A percentile compares a stretch with the other conserved stretches of the same genome.
Conservation (phyloP, 2,113 vertebrate species). For the Trematocara unimaculatum region DNA sequence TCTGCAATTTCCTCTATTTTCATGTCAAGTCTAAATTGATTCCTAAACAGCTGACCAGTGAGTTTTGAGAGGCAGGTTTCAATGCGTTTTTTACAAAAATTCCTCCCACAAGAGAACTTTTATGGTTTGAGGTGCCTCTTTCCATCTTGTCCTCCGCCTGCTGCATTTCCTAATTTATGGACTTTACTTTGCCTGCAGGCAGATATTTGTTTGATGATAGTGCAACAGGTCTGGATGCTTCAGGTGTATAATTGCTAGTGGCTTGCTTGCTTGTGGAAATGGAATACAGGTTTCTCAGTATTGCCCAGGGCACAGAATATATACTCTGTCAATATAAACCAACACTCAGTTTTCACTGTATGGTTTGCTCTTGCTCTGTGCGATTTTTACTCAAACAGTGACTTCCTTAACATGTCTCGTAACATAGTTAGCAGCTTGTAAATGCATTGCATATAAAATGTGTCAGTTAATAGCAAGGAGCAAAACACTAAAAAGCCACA, state of each 20-base stretch:
- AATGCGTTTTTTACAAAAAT: background rate
- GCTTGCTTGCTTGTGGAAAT: conserved; percentile 70
- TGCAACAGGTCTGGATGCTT: conserved; percentile 72
- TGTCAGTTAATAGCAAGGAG: background rate
- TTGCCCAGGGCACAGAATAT: conserved; percentile 48
- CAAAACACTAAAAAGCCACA: conserved; percentile 29
- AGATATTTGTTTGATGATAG: conserved; percentile 80
- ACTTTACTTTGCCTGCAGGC: conserved; percentile 58
- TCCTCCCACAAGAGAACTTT: background rate
- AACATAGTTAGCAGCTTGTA: conserved; percentile 45
- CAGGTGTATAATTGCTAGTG: conserved; percentile 78
- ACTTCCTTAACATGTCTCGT: conserved; percentile 36
- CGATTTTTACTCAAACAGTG: background rate
- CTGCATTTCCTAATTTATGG: conserved; percentile 67
- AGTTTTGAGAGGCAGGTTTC: conserved; percentile 5
- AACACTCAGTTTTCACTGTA: background rate
- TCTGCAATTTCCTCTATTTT: conserved; percentile 2
- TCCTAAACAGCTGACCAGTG: conserved; percentile 7
- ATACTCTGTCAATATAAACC: conserved; percentile 27
- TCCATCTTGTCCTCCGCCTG: conserved; percentile 30
- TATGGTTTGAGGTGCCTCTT: conserved; percentile 10
- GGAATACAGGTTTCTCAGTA: conserved; percentile 63
- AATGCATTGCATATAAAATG: conserved; percentile 29
- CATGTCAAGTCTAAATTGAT: conserved; percentile 19
- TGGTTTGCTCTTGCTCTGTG: conserved; percentile 25